These are phyloP conservation scores for Torymus tubicola DNA, from an alignment of 2,888 invertebrate species.

Conservation along the genomic window DNA sequence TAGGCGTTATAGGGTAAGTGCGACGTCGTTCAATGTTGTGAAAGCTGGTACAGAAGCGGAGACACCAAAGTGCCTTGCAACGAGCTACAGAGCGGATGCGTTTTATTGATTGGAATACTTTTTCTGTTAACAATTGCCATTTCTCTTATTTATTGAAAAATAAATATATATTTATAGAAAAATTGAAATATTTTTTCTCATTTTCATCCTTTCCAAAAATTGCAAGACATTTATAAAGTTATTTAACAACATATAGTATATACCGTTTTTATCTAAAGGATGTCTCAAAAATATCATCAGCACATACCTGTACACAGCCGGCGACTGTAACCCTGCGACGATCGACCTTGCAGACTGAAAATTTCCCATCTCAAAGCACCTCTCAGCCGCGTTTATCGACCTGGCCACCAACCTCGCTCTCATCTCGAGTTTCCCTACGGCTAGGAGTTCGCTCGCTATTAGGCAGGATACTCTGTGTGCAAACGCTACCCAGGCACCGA, in stretches of 20 bases:
- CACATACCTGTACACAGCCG: conserved; percentile 75
- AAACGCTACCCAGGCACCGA: conserved; percentile 78
- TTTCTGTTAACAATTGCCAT: too few species aligned
- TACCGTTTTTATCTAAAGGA: too few species aligned
- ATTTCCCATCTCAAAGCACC: conserved; percentile 78
- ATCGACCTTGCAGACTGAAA: conserved; percentile 79
- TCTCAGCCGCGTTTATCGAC: conserved; percentile 78
- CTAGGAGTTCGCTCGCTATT: conserved; percentile 77
- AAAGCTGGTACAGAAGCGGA: not conserved
- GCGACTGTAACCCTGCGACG: conserved; percentile 78
- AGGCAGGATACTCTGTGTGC: conserved; percentile 78
- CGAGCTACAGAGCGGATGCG: conserved; percentile 1
- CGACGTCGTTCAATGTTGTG: too few species aligned
- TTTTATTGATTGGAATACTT: too few species aligned
- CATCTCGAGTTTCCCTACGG: conserved; percentile 67
- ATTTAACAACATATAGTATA: too few species aligned
- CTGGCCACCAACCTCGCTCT: conserved; percentile 78
- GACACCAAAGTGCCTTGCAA: conserved; percentile 19
- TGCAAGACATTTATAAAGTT: too few species aligned
- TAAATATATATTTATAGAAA: too few species aligned
- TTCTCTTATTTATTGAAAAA: too few species aligned
- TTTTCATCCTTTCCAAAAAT: too few species aligned
- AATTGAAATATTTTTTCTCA: too few species aligned
- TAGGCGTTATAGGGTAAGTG: not conserved
- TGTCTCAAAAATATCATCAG: too few species aligned